Conservation (phyloP, 2,113 vertebrate species). For the Balaenoptera acutorostrata region DNA sequence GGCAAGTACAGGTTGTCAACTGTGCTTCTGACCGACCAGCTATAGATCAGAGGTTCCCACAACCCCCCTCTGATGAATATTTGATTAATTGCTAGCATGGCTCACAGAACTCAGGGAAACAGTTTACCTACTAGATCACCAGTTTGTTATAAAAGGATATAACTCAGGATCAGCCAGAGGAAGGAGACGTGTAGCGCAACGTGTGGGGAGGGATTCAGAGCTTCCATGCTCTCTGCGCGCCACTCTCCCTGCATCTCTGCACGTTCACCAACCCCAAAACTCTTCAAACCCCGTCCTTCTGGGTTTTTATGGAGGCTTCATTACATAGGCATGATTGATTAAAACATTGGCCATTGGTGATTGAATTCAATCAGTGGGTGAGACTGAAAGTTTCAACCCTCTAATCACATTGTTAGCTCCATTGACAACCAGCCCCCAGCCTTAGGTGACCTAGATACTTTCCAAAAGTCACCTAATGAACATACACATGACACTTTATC, state of each 20-base stretch:
- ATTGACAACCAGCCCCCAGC: not conserved
- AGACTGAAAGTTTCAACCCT: not conserved
- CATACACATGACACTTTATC: not conserved
- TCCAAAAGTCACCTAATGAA: not conserved
- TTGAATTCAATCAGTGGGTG: not conserved
- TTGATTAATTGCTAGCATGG: not conserved
- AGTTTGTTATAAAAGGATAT: not conserved
- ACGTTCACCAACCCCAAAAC: not conserved
- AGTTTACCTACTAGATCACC: not conserved
- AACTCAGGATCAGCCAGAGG: not conserved
- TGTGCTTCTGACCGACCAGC: not conserved
- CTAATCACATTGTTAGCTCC: not conserved
- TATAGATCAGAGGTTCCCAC: not conserved
- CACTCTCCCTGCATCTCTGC: not conserved
- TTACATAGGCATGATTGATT: not conserved
- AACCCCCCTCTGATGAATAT: not conserved
- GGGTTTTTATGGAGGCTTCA: not conserved
- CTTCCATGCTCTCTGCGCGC: not conserved
- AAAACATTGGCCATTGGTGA: not conserved
- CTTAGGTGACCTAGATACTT: not conserved
- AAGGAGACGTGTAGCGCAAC: not conserved
- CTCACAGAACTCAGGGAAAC: not conserved
- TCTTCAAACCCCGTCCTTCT: not conserved
- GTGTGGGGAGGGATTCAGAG: not conserved
- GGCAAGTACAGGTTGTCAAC: not conserved